A percentile compares a stretch with the other conserved stretches of the same genome.
Evolutionary conservation across 2,888 invertebrate species (phyloP).

Genomic region (Cheilosia urbana): DNA sequence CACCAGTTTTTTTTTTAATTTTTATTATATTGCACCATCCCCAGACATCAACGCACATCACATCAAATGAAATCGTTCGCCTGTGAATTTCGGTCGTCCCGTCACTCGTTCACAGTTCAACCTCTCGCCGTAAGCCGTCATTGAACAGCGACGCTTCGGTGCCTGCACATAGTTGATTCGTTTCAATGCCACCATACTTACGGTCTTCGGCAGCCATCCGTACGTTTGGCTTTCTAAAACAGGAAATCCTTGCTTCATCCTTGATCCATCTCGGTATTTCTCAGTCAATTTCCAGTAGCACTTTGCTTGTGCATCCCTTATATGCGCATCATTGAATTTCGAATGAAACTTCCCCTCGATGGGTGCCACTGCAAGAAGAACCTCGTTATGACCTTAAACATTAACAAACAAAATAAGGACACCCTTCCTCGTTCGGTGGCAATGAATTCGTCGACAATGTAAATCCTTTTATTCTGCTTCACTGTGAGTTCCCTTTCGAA

Average conservation of each 20-base stretch:
- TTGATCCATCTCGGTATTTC: conserved; percentile 70
- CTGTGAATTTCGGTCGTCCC: conserved; percentile 80
- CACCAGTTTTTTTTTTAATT: no score
- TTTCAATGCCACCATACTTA: conserved; percentile 74
- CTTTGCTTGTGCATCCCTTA: conserved; percentile 37
- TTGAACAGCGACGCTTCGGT: conserved; percentile 80
- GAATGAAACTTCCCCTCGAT: conserved; percentile 81
- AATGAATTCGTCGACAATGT: conserved; percentile 78
- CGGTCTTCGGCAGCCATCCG: conserved; percentile 80
- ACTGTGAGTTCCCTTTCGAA: conserved; percentile 82
- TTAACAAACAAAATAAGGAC: background rate
- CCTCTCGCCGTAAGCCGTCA: conserved; percentile 81
- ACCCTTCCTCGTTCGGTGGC: conserved; percentile 78
- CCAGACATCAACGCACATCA: conserved; percentile 5
- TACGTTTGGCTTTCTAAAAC: conserved; percentile 80
- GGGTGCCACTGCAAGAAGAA: conserved; percentile 77
- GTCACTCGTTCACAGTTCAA: conserved; percentile 80
- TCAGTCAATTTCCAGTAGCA: conserved; percentile 49
- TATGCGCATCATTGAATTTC: conserved; percentile 74
- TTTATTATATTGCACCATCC: background rate
- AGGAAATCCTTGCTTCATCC: conserved; percentile 77
- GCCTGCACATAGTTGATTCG: conserved; percentile 78
- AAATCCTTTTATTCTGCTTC: conserved; percentile 80
- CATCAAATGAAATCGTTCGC: conserved; percentile 79
- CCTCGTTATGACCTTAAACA: conserved; percentile 23